Evolutionary conservation across 2,888 invertebrate species (phyloP).

Genomic region (Bhutanitis thaidina): DNA sequence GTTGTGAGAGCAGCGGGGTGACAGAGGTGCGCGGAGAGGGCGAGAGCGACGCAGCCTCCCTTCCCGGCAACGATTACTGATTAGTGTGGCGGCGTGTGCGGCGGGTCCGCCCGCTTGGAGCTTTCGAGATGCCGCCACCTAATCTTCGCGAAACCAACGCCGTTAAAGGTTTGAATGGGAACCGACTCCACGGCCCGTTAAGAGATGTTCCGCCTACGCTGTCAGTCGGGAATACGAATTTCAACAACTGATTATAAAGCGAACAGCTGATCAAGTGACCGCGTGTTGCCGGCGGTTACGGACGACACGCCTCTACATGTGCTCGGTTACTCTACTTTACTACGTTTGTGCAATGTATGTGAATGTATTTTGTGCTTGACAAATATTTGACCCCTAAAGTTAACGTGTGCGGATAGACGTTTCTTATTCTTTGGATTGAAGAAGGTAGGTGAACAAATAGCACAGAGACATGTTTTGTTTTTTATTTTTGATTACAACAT

Average conservation of each 20-base stretch:
- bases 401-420: constrained; percentile 39
- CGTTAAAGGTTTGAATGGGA: constrained; percentile 32
- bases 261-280: constrained; percentile 63
- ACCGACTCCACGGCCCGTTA: constrained; percentile 25
- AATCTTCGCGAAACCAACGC: constrained; percentile 30
- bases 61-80: constrained; percentile 80
- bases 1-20: constrained; percentile 32
- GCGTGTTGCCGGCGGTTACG: constrained; percentile 34
- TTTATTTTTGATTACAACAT: no score
- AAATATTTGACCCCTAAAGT: constrained; percentile 41
- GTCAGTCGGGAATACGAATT: constrained; percentile 19
- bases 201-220: constrained; percentile 7
- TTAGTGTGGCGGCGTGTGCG: constrained; percentile 76
- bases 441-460: constrained; percentile 5
- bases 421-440: constrained; percentile 26
- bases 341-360: constrained; percentile 63
- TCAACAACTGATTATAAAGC: constrained; percentile 29
- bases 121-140: constrained; percentile 57
- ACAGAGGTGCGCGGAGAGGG: constrained; percentile 32
- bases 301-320: constrained; percentile 60
- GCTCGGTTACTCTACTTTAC: constrained; percentile 50
- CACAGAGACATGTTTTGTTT: no score
- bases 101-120: constrained; percentile 61
- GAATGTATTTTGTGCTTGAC: constrained; percentile 61
- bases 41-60: constrained; percentile 71